phyloP scores from a whole-genome alignment of 2,113 vertebrate genomes.

The Tautogolabrus adspersus region DNA sequence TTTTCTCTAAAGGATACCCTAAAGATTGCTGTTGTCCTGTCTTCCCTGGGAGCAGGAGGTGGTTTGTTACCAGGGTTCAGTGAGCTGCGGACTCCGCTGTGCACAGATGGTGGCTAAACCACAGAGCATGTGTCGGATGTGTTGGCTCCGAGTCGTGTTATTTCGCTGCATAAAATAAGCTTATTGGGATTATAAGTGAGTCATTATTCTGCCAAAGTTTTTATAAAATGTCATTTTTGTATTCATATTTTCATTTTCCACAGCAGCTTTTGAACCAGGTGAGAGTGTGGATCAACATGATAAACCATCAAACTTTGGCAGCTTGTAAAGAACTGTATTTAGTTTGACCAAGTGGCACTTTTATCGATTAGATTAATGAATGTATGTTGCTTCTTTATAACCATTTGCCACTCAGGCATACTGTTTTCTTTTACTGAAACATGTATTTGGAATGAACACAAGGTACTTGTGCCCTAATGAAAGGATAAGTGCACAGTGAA shows the following conservation, averaged over 20 bases:
- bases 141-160: constrained; percentile 50
- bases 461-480: too few relatives aligned
- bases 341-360: constrained; percentile 1
- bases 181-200: constrained; percentile 36
- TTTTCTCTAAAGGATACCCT: constrained; percentile 18
- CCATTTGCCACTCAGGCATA: neutral
- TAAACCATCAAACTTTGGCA: constrained; percentile 19
- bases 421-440: too few relatives aligned
- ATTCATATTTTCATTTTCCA: neutral
- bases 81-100: constrained; percentile 46
- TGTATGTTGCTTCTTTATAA: neutral
- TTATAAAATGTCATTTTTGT: constrained; percentile 12
- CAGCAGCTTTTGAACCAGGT: constrained; percentile 5
- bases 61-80: constrained; percentile 40
- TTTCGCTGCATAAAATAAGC: constrained; percentile 41
- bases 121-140: constrained; percentile 70
- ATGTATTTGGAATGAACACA: too few relatives aligned
- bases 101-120: constrained; percentile 77
- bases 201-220: constrained; percentile 7
- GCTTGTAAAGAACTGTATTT: constrained; percentile 8
- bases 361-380: neutral
- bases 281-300: constrained; percentile 14
- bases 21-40: constrained; percentile 34
- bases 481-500: too few relatives aligned
- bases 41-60: constrained; percentile 47